Base-by-base conservation (phyloP, 2,888 invertebrate genomes). In the Eugnorisma glareosa region DNA sequence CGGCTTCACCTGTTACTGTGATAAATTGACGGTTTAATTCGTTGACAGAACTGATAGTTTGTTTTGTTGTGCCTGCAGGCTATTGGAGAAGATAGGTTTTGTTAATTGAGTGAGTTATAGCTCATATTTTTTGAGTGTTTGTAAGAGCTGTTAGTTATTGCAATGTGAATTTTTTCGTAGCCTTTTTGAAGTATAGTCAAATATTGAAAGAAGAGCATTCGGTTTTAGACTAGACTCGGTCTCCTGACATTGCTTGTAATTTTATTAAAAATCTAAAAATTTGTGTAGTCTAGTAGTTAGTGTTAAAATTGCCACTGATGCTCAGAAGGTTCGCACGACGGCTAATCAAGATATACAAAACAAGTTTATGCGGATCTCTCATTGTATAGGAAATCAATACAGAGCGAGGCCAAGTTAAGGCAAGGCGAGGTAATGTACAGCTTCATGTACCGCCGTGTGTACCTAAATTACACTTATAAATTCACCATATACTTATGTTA, bases 1-100 rank as follows among this genome's bases (percentile, higher is more conserved):
- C 68, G 79, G 28, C 81, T 69, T 82, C 85, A 83, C 83, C 89
- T 84, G 84, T 85, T 84, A 63, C 73, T 51, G 69, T 77, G 73
- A 84, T 84, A 75, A 82, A 84, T 85, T 84, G 75, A 68, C 18
- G 18, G 48, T 73, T 82, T 82, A 75, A 85, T 82, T 73, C 69
- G 72, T 74, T 76, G 85, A 73, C 61, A 70, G 66, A 3, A n/a
- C 54, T 54, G 66, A 28, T 35, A 51, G 48, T 72, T 48, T 57
- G 57, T 54, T 79, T 76, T 76, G 54, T 45, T 67, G 28, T 67
- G 66, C 35, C 64, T 69, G 64, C 28, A 13, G 59, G 72, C 31
- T 72, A 0, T 61, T 48, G 48, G 1, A 51, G 45, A 21, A 59
- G 40, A 68, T 74, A 70, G 5, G 35, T 73, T 37, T 71, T 21